A percentile compares a stretch with the other conserved stretches of the same genome.
phyloP scores from a whole-genome alignment of 2,797 vertebrate genomes.

The Ptychobarbus kaznakovi region DNA sequence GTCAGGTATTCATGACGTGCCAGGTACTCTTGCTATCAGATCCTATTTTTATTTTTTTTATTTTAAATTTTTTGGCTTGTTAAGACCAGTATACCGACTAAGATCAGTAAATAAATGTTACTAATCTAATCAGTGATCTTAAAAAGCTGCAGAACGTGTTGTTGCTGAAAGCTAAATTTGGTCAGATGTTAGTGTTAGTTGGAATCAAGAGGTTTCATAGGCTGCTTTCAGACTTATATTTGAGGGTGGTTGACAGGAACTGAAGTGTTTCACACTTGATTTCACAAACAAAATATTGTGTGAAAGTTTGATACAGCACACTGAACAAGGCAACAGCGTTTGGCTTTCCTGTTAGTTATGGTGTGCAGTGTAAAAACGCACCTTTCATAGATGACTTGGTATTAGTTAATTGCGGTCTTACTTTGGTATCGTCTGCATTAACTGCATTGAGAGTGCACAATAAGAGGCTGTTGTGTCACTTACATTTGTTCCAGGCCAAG shows the following conservation, averaged over 20 bases:
- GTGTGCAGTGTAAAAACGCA: not conserved
- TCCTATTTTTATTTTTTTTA: not conserved
- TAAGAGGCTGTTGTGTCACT: not conserved
- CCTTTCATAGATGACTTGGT: not conserved
- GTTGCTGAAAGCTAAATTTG: not conserved
- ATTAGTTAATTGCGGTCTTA: not conserved
- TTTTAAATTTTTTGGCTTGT: not conserved
- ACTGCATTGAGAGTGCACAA: not conserved
- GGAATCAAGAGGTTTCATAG: not conserved
- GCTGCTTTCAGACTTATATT: not conserved
- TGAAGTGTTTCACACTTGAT: not conserved
- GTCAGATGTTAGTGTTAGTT: conserved; percentile 9
- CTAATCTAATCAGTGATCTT: not conserved
- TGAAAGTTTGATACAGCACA: conserved; percentile 8
- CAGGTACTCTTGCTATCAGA: not conserved
- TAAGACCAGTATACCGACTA: not conserved
- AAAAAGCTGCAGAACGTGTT: conserved; percentile 3
- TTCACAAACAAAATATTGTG: conserved; percentile 12
- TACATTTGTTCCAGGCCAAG: conserved; percentile 72
- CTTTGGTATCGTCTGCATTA: not conserved
- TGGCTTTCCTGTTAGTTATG: not conserved
- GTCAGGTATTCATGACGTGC: not conserved
- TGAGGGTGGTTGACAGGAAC: conserved; percentile 12
- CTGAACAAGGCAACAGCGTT: not conserved
- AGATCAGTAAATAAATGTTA: not conserved